Evolutionary conservation across 2,113 vertebrate species (phyloP).

Genomic region (Tenebrosternarchus preto): DNA sequence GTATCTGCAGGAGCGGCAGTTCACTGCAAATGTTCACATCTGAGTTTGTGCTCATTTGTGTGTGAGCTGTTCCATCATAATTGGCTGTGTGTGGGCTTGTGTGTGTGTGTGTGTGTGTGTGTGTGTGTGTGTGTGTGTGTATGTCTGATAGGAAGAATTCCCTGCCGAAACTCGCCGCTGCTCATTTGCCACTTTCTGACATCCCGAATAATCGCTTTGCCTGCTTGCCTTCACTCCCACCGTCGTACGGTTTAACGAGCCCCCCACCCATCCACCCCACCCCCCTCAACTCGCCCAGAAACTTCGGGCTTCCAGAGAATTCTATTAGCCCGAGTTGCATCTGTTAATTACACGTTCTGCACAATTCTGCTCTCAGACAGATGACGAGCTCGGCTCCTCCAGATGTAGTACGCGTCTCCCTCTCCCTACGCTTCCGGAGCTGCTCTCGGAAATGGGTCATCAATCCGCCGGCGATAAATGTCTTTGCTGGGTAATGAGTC

Average conservation of each 20-base stretch:
- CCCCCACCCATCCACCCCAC: neutral
- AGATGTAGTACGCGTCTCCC: conserved; percentile 74
- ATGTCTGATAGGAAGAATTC: conserved; percentile 23
- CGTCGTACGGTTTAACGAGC: conserved; percentile 38
- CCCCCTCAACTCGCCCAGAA: conserved; percentile 48
- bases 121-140: conserved; percentile 24
- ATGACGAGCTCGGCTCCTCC: conserved; percentile 69
- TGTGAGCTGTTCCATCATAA: neutral
- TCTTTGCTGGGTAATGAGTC: conserved; percentile 76
- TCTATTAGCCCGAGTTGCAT: conserved; percentile 75
- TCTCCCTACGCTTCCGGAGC: conserved; percentile 64
- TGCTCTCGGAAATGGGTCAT: conserved; percentile 76
- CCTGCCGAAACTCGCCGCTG: conserved; percentile 34
- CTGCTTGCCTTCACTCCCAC: neutral
- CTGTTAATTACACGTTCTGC: conserved; percentile 77
- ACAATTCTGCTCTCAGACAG: conserved; percentile 72
- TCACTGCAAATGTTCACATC: neutral
- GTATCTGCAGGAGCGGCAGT: neutral
- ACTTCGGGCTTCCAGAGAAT: conserved; percentile 71
- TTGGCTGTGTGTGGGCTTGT: neutral
- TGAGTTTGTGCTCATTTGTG: neutral
- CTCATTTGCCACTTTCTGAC: conserved; percentile 6
- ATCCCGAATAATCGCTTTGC: conserved; percentile 20
- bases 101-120: conserved; percentile 12
- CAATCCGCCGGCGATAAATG: conserved; percentile 79